Evolutionary conservation across 2,888 invertebrate species (phyloP), one percentile per base, ranked within the genome.

Genomic region (Deilephila porcellus): DNA sequence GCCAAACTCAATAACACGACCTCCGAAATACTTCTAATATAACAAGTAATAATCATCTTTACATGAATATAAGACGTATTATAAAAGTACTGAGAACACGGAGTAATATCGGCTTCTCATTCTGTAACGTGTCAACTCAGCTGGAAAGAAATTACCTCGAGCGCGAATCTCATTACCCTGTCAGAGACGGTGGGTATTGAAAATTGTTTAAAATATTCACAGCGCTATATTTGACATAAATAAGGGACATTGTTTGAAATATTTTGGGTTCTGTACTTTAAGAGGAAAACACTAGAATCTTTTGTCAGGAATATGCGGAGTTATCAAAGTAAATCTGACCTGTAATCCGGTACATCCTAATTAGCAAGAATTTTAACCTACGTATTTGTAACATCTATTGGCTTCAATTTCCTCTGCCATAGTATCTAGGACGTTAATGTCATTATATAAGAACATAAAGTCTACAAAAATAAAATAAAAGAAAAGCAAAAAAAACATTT

Each of bases 1-100:
- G 1, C 37, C 71, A 60, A 62, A n/a, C 62, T 62, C 73, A 72
- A 70, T 67, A 62, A 74, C 60, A 73, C 64, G 25, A 60, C 53
- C n/a, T 56, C 6, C 17, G 25, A 29, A 60, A 59, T 37, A 76
- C 37, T 20, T 19, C 52, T 73, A 53, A 72, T 52, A 72, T 76
- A 71, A 73, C n/a, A 71, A 71, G 74, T 45, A 56, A n/a, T n/a
- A 56, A n/a, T 56, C 56, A 56, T 5, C 19, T n/a, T 56, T n/a
- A 19, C 19, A 56, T 4, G n/a, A 56, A 56, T 56, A 56, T 19
- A 19, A 56, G 19, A 56, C 11, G 45, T 11, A 17, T 56, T 19
- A 56, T 19, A 56, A 53, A 53, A 19, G 53, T 56, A 56, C 19
- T 56, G 5, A 19, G n/a, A 17, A 56, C 19, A 19, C 19, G 19